Percentiles rank a stretch among this genome's conserved stretches.
These are phyloP conservation scores for Loris lydekkerianus DNA, from an alignment of 2,797 vertebrate genomes.

Conservation along the genomic window DNA sequence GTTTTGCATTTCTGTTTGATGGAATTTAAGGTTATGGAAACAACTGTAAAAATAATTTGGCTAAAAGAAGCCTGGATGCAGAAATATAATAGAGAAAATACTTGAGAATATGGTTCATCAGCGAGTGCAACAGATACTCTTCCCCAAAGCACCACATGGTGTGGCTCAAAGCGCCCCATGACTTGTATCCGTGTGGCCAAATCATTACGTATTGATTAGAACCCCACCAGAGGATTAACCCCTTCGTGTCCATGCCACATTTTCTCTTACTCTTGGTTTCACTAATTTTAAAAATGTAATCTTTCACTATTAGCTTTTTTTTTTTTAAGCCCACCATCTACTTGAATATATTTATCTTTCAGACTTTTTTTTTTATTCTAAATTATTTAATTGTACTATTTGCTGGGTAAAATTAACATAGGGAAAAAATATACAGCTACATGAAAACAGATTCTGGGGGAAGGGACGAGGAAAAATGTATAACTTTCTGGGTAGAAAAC, in stretches of 20 bases:
- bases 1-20: slow-evolving; percentile 82
- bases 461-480: not conserved
- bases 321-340: slow-evolving; percentile 63
- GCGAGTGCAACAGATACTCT: slow-evolving; percentile 88
- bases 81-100: slow-evolving; percentile 86
- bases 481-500: slow-evolving; percentile 46
- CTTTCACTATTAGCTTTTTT: not conserved
- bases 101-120: slow-evolving; percentile 89
- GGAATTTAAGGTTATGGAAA: slow-evolving; percentile 84
- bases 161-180: slow-evolving; percentile 92
- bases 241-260: slow-evolving; percentile 70
- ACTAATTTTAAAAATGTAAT: slow-evolving; percentile 50
- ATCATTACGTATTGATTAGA: slow-evolving; percentile 94
- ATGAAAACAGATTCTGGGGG: not conserved
- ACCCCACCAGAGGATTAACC: slow-evolving; percentile 86
- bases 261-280: slow-evolving; percentile 68
- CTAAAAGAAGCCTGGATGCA: slow-evolving; percentile 81
- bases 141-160: slow-evolving; percentile 88
- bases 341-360: slow-evolving; percentile 40
- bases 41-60: slow-evolving; percentile 85
- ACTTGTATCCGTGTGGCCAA: slow-evolving; percentile 91
- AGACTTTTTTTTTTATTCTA: slow-evolving; percentile 64
- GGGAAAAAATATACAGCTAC: slow-evolving; percentile 42
- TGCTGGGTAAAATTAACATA: slow-evolving; percentile 42
- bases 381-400: slow-evolving; percentile 64